phyloP scores from a whole-genome alignment of 2,797 vertebrate genomes.

The Morus bassanus region DNA sequence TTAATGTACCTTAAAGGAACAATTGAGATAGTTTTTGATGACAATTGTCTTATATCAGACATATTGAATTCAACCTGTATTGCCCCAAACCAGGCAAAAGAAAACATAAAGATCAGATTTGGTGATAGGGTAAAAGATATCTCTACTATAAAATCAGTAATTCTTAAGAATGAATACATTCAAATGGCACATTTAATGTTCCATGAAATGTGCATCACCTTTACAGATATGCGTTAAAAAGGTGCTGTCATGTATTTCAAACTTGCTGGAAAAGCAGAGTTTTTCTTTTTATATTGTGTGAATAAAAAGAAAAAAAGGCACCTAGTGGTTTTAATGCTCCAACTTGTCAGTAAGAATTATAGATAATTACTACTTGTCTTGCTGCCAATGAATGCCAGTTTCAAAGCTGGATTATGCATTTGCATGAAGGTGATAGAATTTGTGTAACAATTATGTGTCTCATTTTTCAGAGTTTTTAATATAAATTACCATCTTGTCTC shows the following conservation, averaged over 20 bases:
- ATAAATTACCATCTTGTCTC: not conserved
- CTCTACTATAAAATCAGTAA: not conserved
- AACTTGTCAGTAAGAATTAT: not conserved
- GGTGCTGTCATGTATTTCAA: not conserved
- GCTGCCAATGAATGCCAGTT: not conserved
- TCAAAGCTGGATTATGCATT: not conserved
- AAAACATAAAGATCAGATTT: not conserved
- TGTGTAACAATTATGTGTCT: not conserved
- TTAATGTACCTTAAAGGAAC: not conserved
- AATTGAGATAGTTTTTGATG: not conserved
- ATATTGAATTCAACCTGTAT: fast-evolving
- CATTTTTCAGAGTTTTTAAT: not conserved
- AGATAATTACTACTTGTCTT: not conserved
- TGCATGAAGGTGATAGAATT: not conserved
- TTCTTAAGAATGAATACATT: not conserved
- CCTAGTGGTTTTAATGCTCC: not conserved
- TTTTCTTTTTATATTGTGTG: not conserved
- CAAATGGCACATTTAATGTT: not conserved
- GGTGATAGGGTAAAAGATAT: not conserved
- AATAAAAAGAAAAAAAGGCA: not conserved
- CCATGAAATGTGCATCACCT: not conserved
- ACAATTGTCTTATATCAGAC: not conserved
- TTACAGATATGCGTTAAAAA: not conserved
- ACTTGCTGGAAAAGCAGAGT: not conserved
- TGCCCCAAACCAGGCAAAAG: not conserved